These are phyloP conservation scores for Sphaeridia pumilis DNA, from an alignment of 2,888 invertebrate genomes.

Conservation along the genomic window DNA sequence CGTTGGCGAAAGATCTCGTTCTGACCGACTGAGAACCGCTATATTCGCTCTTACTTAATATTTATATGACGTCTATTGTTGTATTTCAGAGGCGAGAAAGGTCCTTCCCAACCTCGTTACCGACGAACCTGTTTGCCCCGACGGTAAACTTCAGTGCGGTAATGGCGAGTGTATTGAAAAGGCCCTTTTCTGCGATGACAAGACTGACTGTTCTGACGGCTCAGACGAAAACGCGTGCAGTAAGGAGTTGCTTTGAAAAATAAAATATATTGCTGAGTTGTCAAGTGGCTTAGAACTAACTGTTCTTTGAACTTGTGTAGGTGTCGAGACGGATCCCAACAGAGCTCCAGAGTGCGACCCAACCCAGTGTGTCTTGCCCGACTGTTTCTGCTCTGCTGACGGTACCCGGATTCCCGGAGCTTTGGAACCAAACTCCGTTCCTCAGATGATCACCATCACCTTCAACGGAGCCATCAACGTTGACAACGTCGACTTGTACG, in stretches of 20 bases:
- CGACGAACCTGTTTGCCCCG: conserved; percentile 83
- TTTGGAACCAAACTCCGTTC: conserved; percentile 43
- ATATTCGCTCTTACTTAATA: no score
- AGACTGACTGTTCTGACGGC: conserved; percentile 83
- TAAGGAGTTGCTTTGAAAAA: conserved; percentile 54
- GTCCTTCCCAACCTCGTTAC: conserved; percentile 78
- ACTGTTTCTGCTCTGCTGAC: conserved; percentile 89
- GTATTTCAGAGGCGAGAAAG: conserved; percentile 71
- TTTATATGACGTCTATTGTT: conserved; percentile 4
- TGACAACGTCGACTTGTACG: conserved; percentile 86
- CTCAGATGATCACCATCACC: conserved; percentile 88
- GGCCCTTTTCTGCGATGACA: conserved; percentile 84
- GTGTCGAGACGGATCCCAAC: conserved; percentile 57
- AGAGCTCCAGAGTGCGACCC: conserved; percentile 81
- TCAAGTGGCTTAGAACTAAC: not conserved
- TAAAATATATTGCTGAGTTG: not conserved
- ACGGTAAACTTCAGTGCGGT: conserved; percentile 80
- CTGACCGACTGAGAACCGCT: no score
- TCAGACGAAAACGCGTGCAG: conserved; percentile 92
- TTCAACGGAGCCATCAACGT: conserved; percentile 92
- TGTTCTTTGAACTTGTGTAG: conserved; percentile 8
- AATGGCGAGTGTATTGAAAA: conserved; percentile 84
- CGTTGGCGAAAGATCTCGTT: no score
- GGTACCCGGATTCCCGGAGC: conserved; percentile 77
- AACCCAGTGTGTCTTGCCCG: conserved; percentile 73